Evolutionary conservation across 2,113 vertebrate genomes (phyloP).

Genomic region (Myrmecobius fasciatus): DNA sequence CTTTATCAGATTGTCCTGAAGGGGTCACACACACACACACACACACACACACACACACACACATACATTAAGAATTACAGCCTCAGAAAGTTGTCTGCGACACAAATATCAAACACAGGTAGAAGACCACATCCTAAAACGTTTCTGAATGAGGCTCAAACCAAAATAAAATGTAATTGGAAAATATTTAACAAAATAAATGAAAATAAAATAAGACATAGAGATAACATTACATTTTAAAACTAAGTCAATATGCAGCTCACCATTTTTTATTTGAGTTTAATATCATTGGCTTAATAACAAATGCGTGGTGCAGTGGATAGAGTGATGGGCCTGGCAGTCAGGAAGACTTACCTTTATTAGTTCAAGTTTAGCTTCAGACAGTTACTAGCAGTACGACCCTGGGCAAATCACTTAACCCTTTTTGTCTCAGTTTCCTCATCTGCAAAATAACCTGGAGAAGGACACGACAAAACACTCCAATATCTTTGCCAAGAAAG

Average conservation of each 20-base stretch:
- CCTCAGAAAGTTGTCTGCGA: not conserved
- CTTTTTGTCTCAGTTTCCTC: too few relatives aligned
- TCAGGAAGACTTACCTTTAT: too few relatives aligned
- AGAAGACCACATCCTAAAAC: not conserved
- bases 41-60: not conserved
- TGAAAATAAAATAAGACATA: not conserved
- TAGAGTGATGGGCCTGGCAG: too few relatives aligned
- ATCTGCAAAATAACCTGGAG: too few relatives aligned
- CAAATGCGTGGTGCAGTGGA: too few relatives aligned
- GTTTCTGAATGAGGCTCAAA: not conserved
- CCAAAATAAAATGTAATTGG: not conserved
- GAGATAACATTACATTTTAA: not conserved
- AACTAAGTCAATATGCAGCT: not conserved
- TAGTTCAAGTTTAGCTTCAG: too few relatives aligned
- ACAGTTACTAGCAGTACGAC: too few relatives aligned
- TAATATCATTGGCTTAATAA: not conserved
- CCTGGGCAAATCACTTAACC: too few relatives aligned
- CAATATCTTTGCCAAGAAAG: too few relatives aligned
- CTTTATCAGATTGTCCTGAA: not conserved
- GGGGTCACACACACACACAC: not conserved
- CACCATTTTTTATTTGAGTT: not conserved
- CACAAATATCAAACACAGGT: not conserved
- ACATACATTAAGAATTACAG: not conserved
- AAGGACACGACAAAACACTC: too few relatives aligned
- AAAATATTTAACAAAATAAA: not conserved